Conservation (phyloP, 2,113 vertebrate species). For the Embiotoca jacksoni region DNA sequence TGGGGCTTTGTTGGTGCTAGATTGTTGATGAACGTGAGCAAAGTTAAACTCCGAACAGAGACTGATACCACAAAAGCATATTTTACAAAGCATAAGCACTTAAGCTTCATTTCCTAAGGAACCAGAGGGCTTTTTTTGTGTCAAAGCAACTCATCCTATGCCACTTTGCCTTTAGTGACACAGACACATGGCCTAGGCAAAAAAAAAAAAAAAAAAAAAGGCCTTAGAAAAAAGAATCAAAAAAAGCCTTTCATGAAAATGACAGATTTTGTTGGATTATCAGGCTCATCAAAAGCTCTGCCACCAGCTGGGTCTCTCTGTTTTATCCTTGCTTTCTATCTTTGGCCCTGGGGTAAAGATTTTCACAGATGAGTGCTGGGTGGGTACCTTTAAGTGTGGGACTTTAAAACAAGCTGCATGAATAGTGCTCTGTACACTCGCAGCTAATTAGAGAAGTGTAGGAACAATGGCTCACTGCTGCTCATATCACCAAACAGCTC, state of each 20-base stretch:
- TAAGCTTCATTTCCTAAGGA: slow-evolving; percentile 33
- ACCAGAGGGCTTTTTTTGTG: slow-evolving; percentile 36
- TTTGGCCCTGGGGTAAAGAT: slow-evolving; percentile 54
- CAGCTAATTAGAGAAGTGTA: slow-evolving; percentile 61
- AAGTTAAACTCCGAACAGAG: slow-evolving; percentile 34
- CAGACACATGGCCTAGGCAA: slow-evolving; percentile 18
- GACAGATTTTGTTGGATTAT: slow-evolving; percentile 65
- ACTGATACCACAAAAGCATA: slow-evolving; percentile 36
- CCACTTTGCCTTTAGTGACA: slow-evolving; percentile 50
- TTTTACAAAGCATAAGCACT: slow-evolving; percentile 39
- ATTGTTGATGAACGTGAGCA: slow-evolving; percentile 20
- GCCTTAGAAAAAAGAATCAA: slow-evolving; percentile 43
- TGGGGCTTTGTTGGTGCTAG: neutral
- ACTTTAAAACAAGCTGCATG: slow-evolving; percentile 51
- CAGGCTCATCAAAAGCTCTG: slow-evolving; percentile 59
- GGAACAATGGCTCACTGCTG: slow-evolving; percentile 46
- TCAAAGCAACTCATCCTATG: slow-evolving; percentile 45
- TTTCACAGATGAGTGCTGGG: slow-evolving; percentile 47
- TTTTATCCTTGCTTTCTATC: slow-evolving; percentile 44
- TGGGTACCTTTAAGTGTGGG: slow-evolving; percentile 52
- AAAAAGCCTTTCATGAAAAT: slow-evolving; percentile 58
- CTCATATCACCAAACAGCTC: slow-evolving; percentile 36
- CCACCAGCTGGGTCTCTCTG: slow-evolving; percentile 33
- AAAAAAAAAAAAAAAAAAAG: slow-evolving; percentile 23
- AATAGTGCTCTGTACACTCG: slow-evolving; percentile 25